Percentiles rank a stretch among this genome's conserved stretches.
These are phyloP conservation scores for Eulemur albifrons DNA, from an alignment of 2,797 vertebrate genomes.

Conservation along the genomic window DNA sequence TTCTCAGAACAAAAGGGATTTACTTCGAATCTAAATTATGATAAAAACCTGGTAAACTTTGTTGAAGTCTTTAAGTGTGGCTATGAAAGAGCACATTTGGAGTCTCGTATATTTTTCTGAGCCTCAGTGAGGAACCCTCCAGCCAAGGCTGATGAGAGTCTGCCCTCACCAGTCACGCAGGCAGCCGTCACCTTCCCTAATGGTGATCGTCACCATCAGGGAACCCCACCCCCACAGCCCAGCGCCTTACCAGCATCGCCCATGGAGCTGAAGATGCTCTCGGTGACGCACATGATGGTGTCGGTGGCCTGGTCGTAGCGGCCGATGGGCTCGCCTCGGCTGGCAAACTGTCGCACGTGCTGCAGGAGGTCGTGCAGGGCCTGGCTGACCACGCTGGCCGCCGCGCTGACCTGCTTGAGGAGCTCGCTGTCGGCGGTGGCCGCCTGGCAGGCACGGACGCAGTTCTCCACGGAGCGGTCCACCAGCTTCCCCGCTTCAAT, in stretches of 20 bases:
- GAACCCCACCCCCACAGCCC: accelerated
- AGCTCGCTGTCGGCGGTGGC: conserved; percentile 93
- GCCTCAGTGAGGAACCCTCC: background rate
- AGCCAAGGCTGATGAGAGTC: background rate
- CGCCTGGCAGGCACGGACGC: conserved; percentile 94
- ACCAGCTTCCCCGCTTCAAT: conserved; percentile 98
- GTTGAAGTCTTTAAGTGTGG: background rate
- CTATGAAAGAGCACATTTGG: accelerated
- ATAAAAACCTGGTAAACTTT: background rate
- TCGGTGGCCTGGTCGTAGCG: conserved; percentile 99
- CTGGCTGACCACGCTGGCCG: conserved; percentile 95
- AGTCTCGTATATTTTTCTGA: background rate
- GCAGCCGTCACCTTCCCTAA: background rate
- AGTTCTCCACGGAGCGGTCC: conserved; percentile 97
- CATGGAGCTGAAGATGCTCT: conserved; percentile 99
- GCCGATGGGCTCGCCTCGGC: conserved; percentile 96
- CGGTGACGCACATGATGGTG: conserved; percentile 99
- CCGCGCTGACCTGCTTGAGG: conserved; percentile 94
- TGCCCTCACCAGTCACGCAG: too few relatives aligned
- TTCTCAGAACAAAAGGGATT: background rate
- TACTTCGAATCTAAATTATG: background rate
- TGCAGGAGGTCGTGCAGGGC: conserved; percentile 96
- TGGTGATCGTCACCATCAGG: too few relatives aligned
- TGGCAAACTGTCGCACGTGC: conserved; percentile 97
- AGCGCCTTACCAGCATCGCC: conserved; percentile 94